Percentiles rank a stretch among this genome's conserved stretches.
Conservation (phyloP, 2,888 invertebrate genomes). For the Teleogryllus oceanicus region DNA sequence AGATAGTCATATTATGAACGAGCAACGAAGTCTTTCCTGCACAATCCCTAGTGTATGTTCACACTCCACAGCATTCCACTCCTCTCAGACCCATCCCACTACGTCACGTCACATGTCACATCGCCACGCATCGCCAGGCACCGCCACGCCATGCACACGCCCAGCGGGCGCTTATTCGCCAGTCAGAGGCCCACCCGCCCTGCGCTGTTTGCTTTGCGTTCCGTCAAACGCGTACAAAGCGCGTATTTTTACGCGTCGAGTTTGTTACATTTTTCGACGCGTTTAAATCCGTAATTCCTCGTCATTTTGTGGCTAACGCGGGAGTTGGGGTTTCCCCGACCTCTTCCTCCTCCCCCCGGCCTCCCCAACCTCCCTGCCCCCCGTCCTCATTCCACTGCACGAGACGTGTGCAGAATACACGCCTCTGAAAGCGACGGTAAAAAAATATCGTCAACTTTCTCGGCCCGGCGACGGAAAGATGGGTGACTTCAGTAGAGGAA, state of each 20-base stretch:
- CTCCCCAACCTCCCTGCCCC: background rate
- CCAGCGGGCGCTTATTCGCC: background rate
- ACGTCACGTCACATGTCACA: too few relatives aligned
- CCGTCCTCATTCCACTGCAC: background rate
- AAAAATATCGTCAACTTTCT: background rate
- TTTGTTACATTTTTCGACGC: conserved; percentile 7
- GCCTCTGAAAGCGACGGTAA: background rate
- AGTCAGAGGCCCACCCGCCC: background rate
- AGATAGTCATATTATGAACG: too few relatives aligned
- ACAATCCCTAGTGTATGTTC: too few relatives aligned
- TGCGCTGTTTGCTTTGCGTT: background rate
- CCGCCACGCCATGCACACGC: too few relatives aligned
- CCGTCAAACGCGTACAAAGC: conserved; percentile 6
- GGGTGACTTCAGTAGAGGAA: background rate
- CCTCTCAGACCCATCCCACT: too few relatives aligned
- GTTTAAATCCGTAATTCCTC: conserved; percentile 3
- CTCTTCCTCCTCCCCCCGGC: background rate
- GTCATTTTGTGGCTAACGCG: background rate
- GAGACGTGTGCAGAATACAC: background rate
- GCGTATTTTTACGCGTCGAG: conserved; percentile 1
- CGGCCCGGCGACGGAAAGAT: background rate
- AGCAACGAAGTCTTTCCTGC: too few relatives aligned
- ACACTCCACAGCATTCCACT: too few relatives aligned
- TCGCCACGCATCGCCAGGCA: too few relatives aligned
- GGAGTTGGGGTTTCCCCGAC: background rate